phyloP scores from a whole-genome alignment of 2,888 invertebrate species.

The Orthonevra nobilis region DNA sequence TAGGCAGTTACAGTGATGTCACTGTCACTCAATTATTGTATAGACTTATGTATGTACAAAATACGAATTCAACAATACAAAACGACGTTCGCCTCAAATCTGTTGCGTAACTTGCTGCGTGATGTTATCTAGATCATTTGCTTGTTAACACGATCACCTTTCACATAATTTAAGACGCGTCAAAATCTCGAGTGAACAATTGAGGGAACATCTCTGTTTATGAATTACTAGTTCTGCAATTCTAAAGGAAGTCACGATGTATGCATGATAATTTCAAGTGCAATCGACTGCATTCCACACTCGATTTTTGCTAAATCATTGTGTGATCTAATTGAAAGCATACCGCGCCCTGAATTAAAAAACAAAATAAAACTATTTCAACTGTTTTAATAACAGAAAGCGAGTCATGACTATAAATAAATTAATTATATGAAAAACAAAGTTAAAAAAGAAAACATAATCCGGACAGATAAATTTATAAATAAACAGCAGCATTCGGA shows the following conservation, averaged over 20 bases:
- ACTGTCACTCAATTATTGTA: too few relatives aligned
- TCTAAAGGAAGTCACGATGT: not conserved
- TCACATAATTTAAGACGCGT: slow-evolving; percentile 12
- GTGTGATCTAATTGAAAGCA: not conserved
- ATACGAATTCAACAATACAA: too few relatives aligned
- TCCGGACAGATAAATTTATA: slow-evolving; percentile 11
- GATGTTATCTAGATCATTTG: slow-evolving; percentile 52
- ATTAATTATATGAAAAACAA: not conserved
- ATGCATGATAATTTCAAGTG: slow-evolving; percentile 4
- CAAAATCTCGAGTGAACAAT: not conserved
- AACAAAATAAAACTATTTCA: not conserved
- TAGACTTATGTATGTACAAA: too few relatives aligned
- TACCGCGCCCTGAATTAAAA: slow-evolving; percentile 13
- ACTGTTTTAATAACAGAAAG: not conserved
- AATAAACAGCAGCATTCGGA: slow-evolving; percentile 13
- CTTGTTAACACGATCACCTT: slow-evolving; percentile 4
- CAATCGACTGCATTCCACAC: slow-evolving; percentile 1
- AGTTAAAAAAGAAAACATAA: not conserved
- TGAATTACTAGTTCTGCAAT: not conserved
- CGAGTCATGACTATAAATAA: not conserved
- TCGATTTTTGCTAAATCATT: slow-evolving; percentile 5
- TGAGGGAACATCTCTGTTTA: slow-evolving; percentile 4
- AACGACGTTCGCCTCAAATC: slow-evolving; percentile 37
- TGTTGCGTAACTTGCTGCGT: slow-evolving; percentile 45
- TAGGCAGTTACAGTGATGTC: too few relatives aligned